A percentile compares a stretch with the other conserved stretches of the same genome.
Evolutionary conservation across 2,797 vertebrate species (phyloP).

Genomic region (Pseudocheirus occidentalis): DNA sequence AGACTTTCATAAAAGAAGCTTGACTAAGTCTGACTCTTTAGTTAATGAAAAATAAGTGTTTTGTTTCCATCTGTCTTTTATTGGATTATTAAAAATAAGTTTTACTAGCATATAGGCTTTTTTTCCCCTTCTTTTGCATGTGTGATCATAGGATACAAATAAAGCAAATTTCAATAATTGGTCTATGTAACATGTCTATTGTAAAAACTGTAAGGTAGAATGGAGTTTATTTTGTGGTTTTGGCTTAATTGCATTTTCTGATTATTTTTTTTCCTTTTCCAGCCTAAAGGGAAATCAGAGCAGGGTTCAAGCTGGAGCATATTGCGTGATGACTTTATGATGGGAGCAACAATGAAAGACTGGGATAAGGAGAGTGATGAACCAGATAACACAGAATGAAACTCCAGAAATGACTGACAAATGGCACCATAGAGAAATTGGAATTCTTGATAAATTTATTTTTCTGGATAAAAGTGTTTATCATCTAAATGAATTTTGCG

Average conservation of each 20-base stretch:
- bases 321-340: conserved; percentile 96
- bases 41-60: conserved; percentile 60
- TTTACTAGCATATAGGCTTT: conserved; percentile 38
- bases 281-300: conserved; percentile 83
- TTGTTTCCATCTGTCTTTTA: conserved; percentile 71
- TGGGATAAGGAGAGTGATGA: conserved; percentile 93
- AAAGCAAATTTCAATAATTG: neutral
- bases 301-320: conserved; percentile 91
- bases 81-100: conserved; percentile 51
- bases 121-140: neutral
- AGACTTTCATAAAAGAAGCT: conserved; percentile 76
- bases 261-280: conserved; percentile 41
- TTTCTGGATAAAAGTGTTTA: conserved; percentile 61
- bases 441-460: conserved; percentile 15
- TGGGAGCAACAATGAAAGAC: conserved; percentile 97
- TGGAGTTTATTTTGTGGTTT: conserved; percentile 36
- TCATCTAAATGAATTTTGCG: conserved; percentile 74
- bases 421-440: conserved; percentile 51
- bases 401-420: conserved; percentile 79
- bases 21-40: conserved; percentile 68
- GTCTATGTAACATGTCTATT: neutral
- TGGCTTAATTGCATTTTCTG: neutral
- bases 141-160: neutral
- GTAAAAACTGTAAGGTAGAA: neutral
- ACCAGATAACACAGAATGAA: conserved; percentile 34